Conservation (phyloP, 2,888 invertebrate species). For the Alviniconcha strummeri region DNA sequence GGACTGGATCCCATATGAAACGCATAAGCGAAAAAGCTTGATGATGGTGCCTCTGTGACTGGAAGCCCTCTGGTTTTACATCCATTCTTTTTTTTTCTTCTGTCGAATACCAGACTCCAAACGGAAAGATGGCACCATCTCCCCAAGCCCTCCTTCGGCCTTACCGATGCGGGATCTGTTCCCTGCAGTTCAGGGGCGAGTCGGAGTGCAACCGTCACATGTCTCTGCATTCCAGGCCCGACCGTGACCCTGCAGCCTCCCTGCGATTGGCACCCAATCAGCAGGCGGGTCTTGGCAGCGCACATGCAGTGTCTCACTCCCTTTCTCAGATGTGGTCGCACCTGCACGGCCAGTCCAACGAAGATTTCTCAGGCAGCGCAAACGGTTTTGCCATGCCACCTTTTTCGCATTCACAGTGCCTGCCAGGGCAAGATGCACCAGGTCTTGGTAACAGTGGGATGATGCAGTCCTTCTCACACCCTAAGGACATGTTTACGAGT, state of each 20-base stretch:
- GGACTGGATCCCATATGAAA: no score
- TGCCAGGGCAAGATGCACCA: no score
- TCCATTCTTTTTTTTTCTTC: no score
- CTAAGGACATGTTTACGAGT: background rate
- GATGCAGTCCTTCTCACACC: background rate
- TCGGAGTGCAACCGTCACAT: constrained; percentile 10
- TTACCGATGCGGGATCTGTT: constrained; percentile 19
- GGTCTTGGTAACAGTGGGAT: no score
- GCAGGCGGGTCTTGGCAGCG: background rate
- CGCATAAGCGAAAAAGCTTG: no score
- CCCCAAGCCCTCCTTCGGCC: constrained; percentile 6
- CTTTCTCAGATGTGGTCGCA: background rate
- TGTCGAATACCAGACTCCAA: background rate
- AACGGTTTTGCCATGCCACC: background rate
- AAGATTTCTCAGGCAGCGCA: no score
- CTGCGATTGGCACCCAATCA: background rate
- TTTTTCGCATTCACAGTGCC: background rate
- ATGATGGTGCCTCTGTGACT: no score
- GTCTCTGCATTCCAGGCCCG: background rate
- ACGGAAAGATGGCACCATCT: background rate
- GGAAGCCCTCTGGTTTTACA: no score
- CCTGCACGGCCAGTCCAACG: no score
- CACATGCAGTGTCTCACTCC: background rate
- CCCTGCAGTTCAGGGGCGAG: background rate
- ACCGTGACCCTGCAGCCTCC: background rate